phyloP scores from a whole-genome alignment of 2,797 vertebrate genomes.

The Furcifer pardalis region DNA sequence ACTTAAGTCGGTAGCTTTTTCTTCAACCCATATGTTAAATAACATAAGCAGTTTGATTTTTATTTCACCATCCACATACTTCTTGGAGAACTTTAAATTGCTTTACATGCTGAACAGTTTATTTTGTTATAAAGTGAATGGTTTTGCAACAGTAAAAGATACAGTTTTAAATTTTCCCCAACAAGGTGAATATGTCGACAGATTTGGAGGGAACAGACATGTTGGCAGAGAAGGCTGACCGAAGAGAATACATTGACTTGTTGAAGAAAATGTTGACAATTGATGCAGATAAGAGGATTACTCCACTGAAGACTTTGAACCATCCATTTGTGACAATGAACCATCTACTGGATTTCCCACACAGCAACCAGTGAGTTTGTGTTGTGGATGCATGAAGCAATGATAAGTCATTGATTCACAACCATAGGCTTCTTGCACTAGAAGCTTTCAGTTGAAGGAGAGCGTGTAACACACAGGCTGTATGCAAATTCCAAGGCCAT shows the following conservation, averaged over 20 bases:
- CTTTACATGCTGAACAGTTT: not conserved
- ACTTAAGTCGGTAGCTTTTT: not conserved
- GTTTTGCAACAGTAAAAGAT: not conserved
- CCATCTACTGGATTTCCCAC: constrained; percentile 96
- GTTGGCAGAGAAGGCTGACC: constrained; percentile 96
- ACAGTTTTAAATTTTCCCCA: constrained; percentile 35
- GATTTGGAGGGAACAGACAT: constrained; percentile 95
- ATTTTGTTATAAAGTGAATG: not conserved
- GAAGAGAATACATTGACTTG: constrained; percentile 96
- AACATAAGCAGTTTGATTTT: not conserved
- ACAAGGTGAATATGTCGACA: constrained; percentile 96
- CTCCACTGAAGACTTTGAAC: constrained; percentile 96
- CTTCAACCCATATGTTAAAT: not conserved
- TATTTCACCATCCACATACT: not conserved
- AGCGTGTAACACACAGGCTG: no score
- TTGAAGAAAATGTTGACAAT: constrained; percentile 99
- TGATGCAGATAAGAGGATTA: constrained; percentile 96
- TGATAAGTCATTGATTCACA: not conserved
- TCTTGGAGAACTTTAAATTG: not conserved
- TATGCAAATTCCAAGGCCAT: not conserved
- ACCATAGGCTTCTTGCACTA: not conserved
- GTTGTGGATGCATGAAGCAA: not conserved
- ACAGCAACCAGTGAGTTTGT: constrained; percentile 92
- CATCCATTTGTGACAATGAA: constrained; percentile 97
- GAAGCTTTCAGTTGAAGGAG: not conserved